Evolutionary conservation across 2,888 invertebrate species (phyloP), one percentile per base, ranked within the genome.

Genomic region (Tethea ocularis): DNA sequence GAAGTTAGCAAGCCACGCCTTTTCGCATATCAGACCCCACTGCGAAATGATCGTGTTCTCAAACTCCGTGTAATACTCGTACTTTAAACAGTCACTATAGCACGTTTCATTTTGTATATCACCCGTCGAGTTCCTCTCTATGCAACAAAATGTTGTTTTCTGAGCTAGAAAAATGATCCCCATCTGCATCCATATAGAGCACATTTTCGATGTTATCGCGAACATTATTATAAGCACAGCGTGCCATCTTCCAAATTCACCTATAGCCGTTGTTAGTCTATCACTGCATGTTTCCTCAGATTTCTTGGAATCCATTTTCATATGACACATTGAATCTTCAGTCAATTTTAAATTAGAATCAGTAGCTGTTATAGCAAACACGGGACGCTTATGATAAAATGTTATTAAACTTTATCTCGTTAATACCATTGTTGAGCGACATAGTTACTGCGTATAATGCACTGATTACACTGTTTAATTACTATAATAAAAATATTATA

Each of bases 41-140:
- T 96, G 94, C 0, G 94, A 94, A 52, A 93, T 86, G 23, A 95
- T 95, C 0, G 95, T 95, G 70, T 94, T 93, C 4, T 90, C 46
- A 20, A 46, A 46, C 15, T 46, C 46, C 15, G 46, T 46, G 10
- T 46, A 46, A 10, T 46, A 46, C 10, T 10, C 46, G 10, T 46
- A 46, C 7, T 46, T 20, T 20, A 46, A 46, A 46, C 46, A 46
- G n/a, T 46, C 46, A 10, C 20, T 46, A 15, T 46, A 46, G 20
- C 46, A 46, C 2, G 46, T 46, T 20, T 17, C 20, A 20, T 46
- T 46, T 7, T 20, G 10, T 10, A 20, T 20, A 1, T 20, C 20
- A 1, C 1, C 46, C 7, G 46, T 46, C 2, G 46, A 7, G n/a
- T 46, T 46, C 15, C 46, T 46, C 20, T 46, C 46, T 10, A 46